Evolutionary conservation across 2,797 vertebrate species (phyloP), one percentile per base, ranked within the genome.

Genomic region (Protonibea diacanthus): DNA sequence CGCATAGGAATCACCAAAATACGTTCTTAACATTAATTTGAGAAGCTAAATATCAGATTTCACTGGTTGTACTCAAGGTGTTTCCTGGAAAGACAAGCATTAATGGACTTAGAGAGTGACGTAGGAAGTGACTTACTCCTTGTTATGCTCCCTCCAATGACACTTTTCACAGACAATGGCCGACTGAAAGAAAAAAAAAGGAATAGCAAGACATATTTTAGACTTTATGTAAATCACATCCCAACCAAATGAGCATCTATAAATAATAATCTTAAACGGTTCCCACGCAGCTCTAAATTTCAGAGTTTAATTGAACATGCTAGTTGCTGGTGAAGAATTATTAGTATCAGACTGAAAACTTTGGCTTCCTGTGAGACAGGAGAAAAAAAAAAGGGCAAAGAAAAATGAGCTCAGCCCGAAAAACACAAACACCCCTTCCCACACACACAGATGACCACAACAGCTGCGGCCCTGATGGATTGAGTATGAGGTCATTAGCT

Each of bases 81-180:
- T 9, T 38, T 38, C 33, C 33, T 38, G 33, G 33, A 38, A 38
- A 38, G 33, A 40, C 2, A 59, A 25, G 11, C 42, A 44, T 14
- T 44, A 44, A 12, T 14, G 8, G 23, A 27, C 21, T n/a, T 1
- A 57, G 25, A 45, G 3, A 56, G 20, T 10, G 25, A 74, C 2
- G 1, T 3, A 48, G 29, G 45, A 45, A 40, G 45, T 14, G n/a
- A 21, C 97, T 97, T 90, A 99, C 98, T 97, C 96, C 98, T 96
- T 17, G 96, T 96, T 56, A 97, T 93, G 81, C 97, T 96, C 58
- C 97, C 97, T 90, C 97, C 97, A 33, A 98, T 97, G 56, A 97
- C 96, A 63, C 96, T 96, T 94, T 98, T 99, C 88, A 97, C 96
- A 86, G 97, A 97, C 33, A 98, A 81, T 0, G 98, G 97, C 55